Base-by-base conservation (phyloP, 2,797 vertebrate genomes). In the Acipenser ruthenus region DNA sequence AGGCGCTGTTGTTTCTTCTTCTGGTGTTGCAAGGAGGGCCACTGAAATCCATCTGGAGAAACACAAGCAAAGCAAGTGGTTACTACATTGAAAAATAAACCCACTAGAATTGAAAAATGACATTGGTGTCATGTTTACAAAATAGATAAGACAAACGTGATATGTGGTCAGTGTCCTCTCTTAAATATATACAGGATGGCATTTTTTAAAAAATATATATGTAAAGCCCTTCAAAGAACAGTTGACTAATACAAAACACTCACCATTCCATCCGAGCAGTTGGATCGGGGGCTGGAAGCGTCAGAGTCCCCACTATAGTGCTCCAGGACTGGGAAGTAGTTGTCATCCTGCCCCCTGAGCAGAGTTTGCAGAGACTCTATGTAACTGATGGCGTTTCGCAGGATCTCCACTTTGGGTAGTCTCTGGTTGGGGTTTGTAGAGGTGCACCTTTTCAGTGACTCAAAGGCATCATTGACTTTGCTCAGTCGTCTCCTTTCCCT, bases 221-320 rank as follows among this genome's bases (percentile, higher is more conserved):
- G 1, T 37, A 37, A 37, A 37, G 37, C 37, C 37, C 37, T 37
- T 37, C 37, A 37, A 37, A 37, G 37, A 37, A 5, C 5, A 37
- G 37, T 11, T 58, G 12, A 58, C 12, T 49, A 3, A 60, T 50
- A 68, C 49, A 7, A 37, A 10, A 49, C 64, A 80, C 94, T 94
- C 82, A 97, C 96, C 95, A 96, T 96, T 88, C 95, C 95, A 4
- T 98, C 96, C 0, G 96, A 99, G 84, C 94, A 99, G 85, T 91
- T 97, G 86, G 96, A 99, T 4, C 93, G 88, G 6, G 95, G 96
- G 75, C 96, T 98, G 85, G 96, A 99, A n/a, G 91, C 93, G 1
- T 96, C 95, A 0, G 95, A 98, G 72, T 99, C 96, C 51, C 93
- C 94, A 18, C 92, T 95, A 87, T 97, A 97, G 78, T 92, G 94